Evolutionary conservation across 2,797 vertebrate species (phyloP).

Genomic region (Picus viridis): DNA sequence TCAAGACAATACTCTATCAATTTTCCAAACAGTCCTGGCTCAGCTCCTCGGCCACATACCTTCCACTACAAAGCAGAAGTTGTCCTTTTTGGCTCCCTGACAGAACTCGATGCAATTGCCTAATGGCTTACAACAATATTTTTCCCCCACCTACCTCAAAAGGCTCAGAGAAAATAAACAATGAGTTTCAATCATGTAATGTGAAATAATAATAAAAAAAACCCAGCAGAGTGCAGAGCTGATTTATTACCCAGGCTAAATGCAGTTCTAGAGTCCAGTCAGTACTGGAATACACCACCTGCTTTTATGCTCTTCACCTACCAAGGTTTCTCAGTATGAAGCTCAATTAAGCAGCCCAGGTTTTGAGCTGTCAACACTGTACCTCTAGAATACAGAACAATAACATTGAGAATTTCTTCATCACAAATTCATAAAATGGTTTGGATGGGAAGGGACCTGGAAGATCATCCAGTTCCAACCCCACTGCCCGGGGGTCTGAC

Average conservation of each 20-base stretch:
- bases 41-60: not conserved
- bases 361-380: not conserved
- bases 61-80: not conserved
- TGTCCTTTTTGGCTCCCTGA: not conserved
- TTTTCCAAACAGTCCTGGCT: constrained; percentile 35
- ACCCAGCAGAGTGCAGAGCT: constrained; percentile 5
- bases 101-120: constrained; percentile 59
- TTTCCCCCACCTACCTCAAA: constrained; percentile 67
- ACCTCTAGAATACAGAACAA: not conserved
- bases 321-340: not conserved
- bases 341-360: not conserved
- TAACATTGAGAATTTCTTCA: not conserved
- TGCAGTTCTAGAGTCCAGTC: constrained; percentile 8
- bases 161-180: constrained; percentile 74
- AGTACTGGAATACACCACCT: constrained; percentile 21
- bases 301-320: constrained; percentile 1
- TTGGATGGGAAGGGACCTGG: no score
- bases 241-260: constrained; percentile 48
- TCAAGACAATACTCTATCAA: not conserved
- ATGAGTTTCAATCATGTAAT: constrained; percentile 68
- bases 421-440: no score
- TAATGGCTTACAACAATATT: constrained; percentile 70
- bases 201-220: constrained; percentile 63
- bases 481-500: no score
- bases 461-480: no score